A percentile compares a stretch with the other conserved stretches of the same genome.
These are phyloP conservation scores for Halcyon chelicuti DNA, from an alignment of 2,797 vertebrate species.

Conservation along the genomic window DNA sequence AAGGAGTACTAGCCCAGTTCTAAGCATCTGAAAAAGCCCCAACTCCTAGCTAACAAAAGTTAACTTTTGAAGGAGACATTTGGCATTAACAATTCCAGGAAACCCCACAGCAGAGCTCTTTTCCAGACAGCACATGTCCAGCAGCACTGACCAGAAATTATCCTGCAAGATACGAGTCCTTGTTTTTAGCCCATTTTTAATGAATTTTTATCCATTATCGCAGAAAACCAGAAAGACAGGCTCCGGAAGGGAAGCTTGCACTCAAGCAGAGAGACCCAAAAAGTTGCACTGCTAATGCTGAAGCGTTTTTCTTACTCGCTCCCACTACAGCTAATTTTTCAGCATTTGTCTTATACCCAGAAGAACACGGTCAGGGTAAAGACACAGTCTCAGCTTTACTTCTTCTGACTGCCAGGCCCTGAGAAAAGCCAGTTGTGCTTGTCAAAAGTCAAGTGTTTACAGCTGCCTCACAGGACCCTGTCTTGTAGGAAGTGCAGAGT, in stretches of 20 bases:
- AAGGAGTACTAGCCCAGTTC: neutral
- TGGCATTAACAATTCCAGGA: slow-evolving; percentile 56
- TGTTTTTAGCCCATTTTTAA: neutral
- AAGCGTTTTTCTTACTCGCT: neutral
- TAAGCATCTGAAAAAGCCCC: neutral
- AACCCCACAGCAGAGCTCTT: neutral
- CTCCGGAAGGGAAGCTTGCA: neutral
- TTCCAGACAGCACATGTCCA: neutral
- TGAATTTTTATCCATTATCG: neutral
- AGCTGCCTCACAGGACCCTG: neutral
- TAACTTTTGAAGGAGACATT: neutral
- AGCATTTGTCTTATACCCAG: neutral
- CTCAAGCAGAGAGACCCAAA: neutral
- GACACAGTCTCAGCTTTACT: neutral
- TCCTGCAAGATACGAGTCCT: neutral
- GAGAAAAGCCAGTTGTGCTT: neutral
- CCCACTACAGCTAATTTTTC: neutral
- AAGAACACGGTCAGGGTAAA: neutral
- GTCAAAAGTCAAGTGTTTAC: neutral
- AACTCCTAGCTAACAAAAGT: neutral
- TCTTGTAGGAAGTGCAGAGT: neutral
- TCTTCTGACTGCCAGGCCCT: neutral
- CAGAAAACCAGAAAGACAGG: slow-evolving; percentile 1
- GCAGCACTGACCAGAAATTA: neutral
- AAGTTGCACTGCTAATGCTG: neutral